Evolutionary conservation across 2,888 invertebrate species (phyloP).

Genomic region (Oligia fasciuncula): DNA sequence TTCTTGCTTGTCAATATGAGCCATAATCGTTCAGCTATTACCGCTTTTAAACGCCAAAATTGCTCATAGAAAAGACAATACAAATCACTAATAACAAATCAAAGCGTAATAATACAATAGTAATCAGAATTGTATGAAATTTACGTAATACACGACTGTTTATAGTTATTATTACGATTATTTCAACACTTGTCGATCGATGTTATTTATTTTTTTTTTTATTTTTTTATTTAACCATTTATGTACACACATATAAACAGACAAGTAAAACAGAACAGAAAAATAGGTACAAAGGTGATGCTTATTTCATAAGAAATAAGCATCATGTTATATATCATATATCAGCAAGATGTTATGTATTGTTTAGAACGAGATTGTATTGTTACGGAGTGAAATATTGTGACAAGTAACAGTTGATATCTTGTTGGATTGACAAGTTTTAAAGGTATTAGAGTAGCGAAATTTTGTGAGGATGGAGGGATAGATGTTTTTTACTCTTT

Average conservation of each 20-base stretch:
- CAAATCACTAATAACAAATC: conserved; percentile 32
- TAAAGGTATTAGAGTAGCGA: too few species aligned
- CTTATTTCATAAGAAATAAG: too few species aligned
- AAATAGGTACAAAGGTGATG: too few species aligned
- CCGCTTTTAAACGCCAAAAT: conserved; percentile 9
- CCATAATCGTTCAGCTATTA: background rate
- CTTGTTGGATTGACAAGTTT: background rate
- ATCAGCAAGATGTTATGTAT: conserved; percentile 23
- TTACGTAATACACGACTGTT: conserved; percentile 29
- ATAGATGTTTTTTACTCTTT: too few species aligned
- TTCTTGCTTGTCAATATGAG: background rate
- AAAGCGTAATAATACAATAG: conserved; percentile 34
- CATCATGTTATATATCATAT: too few species aligned
- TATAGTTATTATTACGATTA: conserved; percentile 14
- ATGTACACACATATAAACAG: too few species aligned
- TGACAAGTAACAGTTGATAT: background rate
- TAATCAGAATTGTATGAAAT: conserved; percentile 26
- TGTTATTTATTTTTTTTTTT: conserved; percentile 30
- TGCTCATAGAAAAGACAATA: conserved; percentile 5
- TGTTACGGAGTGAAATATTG: conserved; percentile 6
- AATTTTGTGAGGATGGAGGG: too few species aligned
- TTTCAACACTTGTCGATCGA: conserved; percentile 30
- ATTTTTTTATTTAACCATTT: too few species aligned
- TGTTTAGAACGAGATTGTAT: conserved; percentile 31
- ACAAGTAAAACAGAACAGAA: too few species aligned